Evolutionary conservation across 2,797 vertebrate species (phyloP), one percentile per base, ranked within the genome.

Genomic region (Trachops cirrhosus): DNA sequence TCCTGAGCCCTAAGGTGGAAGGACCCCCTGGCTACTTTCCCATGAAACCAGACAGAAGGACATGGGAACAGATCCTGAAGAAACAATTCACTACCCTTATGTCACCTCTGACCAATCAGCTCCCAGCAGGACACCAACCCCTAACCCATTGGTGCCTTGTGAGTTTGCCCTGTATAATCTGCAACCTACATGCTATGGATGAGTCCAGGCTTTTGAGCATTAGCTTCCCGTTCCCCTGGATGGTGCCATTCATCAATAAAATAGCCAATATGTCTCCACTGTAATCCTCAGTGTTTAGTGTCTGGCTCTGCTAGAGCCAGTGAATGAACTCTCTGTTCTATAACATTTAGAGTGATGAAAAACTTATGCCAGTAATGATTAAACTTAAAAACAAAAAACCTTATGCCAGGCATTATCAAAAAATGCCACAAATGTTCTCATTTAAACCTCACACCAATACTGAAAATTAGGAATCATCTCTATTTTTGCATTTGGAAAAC

Each of bases 401-500:
- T 54, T 68, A 39, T 19, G 15, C n/a, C 21, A 57, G 37, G 57
- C 48, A 77, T 54, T 70, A 83, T 11, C 44, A 92, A 90, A 85
- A 34, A 95, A 68, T 32, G 77, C 12, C 15, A 11, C 34, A 46
- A 24, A 62, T 32, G 59, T 86, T 73, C 80, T 75, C 78, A 78
- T 29, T 68, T 90, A 44, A 44, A 78, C 39, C 29, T 96, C 57
- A n/a, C 12, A 46, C 18, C 37, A 54, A 91, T 37, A 44, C 26
- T 39, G 39, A 52, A 64, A 80, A 71, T 71, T 84, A 64, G 48
- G 64, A 90, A 57, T 84, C n/a, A 39, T n/a, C 19, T 50, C 62
- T 73, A 83, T 68, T 94, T 93, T 91, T 50, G 96, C 39, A 34
- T 74, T 88, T 70, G 67, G 57, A 73, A 96, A 90, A 79, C 4